Evolutionary conservation across 2,113 vertebrate species (phyloP).

Genomic region (Zosterops hypoxanthus): DNA sequence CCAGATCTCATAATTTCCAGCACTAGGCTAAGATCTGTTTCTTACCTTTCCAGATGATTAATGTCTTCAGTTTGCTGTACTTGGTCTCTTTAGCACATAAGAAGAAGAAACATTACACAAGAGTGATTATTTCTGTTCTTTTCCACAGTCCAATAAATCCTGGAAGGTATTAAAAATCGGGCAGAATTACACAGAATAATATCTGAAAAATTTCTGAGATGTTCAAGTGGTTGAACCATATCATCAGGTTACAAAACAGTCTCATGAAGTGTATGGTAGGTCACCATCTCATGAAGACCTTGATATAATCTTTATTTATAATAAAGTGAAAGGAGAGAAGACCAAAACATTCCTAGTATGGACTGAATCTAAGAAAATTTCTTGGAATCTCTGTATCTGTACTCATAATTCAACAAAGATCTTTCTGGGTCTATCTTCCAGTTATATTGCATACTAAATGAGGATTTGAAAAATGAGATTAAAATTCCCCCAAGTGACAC

Average conservation of each 20-base stretch:
- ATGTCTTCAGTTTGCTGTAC: background rate
- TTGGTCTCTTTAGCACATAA: background rate
- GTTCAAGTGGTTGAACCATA: background rate
- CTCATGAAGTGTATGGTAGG: background rate
- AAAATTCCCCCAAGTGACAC: background rate
- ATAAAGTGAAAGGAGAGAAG: background rate
- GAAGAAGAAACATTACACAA: background rate
- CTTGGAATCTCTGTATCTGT: background rate
- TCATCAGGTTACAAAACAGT: background rate
- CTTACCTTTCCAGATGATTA: slow-evolving; percentile 30
- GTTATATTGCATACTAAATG: background rate
- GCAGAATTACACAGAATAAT: background rate
- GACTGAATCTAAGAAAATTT: background rate
- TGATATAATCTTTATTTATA: background rate
- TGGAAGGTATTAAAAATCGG: background rate
- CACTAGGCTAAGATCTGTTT: background rate
- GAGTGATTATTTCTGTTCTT: background rate
- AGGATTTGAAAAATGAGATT: background rate
- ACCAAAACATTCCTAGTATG: background rate
- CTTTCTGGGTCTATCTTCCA: background rate
- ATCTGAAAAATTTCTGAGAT: background rate
- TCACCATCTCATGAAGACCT: background rate
- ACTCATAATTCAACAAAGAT: background rate
- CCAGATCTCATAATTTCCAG: background rate
- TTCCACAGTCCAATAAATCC: background rate